Evolutionary conservation across 2,888 invertebrate species (phyloP), one percentile per base, ranked within the genome.

Genomic region (Lasioglossum zephyrum): DNA sequence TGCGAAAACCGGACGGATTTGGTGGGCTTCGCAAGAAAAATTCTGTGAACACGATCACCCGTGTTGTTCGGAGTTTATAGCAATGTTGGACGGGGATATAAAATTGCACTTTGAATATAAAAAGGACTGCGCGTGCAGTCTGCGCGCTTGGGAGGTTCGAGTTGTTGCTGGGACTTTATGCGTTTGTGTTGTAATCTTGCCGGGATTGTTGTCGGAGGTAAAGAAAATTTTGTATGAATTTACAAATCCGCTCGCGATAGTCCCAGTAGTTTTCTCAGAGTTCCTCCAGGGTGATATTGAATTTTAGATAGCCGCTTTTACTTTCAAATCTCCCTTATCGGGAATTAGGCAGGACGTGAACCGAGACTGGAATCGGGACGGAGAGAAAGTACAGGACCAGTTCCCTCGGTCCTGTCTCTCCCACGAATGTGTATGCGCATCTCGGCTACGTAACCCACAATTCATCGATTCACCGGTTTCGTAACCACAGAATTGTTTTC

Each of bases 371-470:
- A 87, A 81, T 75, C 82, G 53, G 80, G 77, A 81, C 79, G 74
- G 79, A 79, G 92, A 91, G 92, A 92, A 92, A 92, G 92, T 92
- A 79, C 82, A 88, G 86, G 80, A 88, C 87, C 77, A 81, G 80
- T 73, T 87, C 81, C 82, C 76, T 73, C 70, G 86, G 79, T 87
- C 86, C 73, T 86, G 88, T 82, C 87, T 89, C 91, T 84, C 90
- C 90, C 91, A 92, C 88, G 86, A 88, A 72, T 72, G 80, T 69
- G n/a, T 79, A 77, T 13, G 76, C 79, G 60, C 79, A 82, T 82
- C 79, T 49, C 73, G 82, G 26, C 36, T 49, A 84, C 79, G 85
- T 84, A 89, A 84, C 70, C 78, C 82, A 86, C 90, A 77, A 86
- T 86, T 88, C 88, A 90, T 90, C 85, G 88, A 88, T 84, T 81